phyloP scores from a whole-genome alignment of 2,113 vertebrate genomes.

The Pavo muticus region DNA sequence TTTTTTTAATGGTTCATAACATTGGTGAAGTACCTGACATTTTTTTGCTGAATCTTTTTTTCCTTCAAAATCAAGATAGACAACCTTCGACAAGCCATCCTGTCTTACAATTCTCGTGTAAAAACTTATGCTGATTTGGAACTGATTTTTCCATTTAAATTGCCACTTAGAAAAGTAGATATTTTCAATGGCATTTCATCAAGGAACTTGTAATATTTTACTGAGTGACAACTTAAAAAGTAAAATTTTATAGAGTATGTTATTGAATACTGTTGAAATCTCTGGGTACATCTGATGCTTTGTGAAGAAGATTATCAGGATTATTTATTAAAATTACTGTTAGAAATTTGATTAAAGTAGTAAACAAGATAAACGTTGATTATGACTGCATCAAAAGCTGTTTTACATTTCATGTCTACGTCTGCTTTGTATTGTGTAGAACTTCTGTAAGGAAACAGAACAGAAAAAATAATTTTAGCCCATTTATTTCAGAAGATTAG shows the following conservation, averaged over 20 bases:
- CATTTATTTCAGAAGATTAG: conserved; percentile 9
- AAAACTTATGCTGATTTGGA: background rate
- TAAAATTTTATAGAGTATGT: background rate
- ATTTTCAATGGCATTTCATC: background rate
- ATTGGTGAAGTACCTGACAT: background rate
- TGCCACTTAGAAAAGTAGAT: background rate
- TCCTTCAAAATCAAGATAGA: background rate
- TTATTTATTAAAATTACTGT: background rate
- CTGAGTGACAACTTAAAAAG: background rate
- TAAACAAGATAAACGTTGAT: background rate
- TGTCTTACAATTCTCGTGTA: background rate
- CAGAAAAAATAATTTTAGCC: background rate
- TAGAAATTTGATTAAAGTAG: background rate
- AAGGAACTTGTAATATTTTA: background rate
- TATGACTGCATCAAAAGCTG: background rate
- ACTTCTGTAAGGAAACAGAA: background rate
- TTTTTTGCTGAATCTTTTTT: background rate
- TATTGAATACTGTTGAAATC: background rate
- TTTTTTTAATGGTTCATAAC: background rate
- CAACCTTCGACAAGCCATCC: background rate
- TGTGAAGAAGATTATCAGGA: background rate
- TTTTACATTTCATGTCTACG: background rate
- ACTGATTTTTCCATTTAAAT: background rate
- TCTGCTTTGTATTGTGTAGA: background rate
- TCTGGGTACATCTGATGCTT: background rate